Conservation (phyloP, 2,888 invertebrate genomes). For the Zele albiditarsus region DNA sequence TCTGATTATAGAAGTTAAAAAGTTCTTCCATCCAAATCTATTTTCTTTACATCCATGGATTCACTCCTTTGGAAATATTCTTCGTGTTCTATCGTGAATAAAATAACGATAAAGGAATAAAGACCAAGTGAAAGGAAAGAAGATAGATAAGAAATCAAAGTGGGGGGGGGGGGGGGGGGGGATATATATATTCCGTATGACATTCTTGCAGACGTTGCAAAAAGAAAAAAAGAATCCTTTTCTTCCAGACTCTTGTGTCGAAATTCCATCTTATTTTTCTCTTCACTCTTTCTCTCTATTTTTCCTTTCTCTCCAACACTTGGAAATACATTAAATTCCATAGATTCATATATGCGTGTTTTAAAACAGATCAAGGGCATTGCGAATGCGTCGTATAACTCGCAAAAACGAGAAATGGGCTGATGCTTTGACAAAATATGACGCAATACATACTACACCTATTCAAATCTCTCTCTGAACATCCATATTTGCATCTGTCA, state of each 20-base stretch:
- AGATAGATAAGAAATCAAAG: not conserved
- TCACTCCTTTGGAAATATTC: not conserved
- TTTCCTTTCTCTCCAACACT: not conserved
- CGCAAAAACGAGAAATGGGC: slow-evolving; percentile 52
- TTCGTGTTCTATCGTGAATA: not conserved
- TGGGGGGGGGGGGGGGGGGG: no score
- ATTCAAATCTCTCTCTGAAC: no score
- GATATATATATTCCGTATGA: not conserved
- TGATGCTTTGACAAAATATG: slow-evolving; percentile 62
- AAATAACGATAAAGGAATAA: slow-evolving; percentile 18
- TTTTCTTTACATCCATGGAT: slow-evolving; percentile 43
- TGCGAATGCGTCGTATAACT: slow-evolving; percentile 49
- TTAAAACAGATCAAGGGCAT: slow-evolving; percentile 45
- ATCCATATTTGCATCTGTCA: slow-evolving; percentile 7
- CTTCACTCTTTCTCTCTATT: not conserved
- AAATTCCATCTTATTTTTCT: not conserved
- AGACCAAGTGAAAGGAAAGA: not conserved
- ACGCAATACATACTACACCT: slow-evolving; percentile 10
- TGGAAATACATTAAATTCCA: slow-evolving; percentile 60
- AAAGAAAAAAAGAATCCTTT: not conserved
- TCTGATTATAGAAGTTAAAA: slow-evolving; percentile 3
- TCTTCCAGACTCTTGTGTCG: not conserved
- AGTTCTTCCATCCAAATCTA: slow-evolving; percentile 25
- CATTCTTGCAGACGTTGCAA: not conserved
- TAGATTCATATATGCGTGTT: slow-evolving; percentile 51